These are phyloP conservation scores for Meriones psammophilus DNA, from an alignment of 2,797 vertebrate species.

Conservation along the genomic window DNA sequence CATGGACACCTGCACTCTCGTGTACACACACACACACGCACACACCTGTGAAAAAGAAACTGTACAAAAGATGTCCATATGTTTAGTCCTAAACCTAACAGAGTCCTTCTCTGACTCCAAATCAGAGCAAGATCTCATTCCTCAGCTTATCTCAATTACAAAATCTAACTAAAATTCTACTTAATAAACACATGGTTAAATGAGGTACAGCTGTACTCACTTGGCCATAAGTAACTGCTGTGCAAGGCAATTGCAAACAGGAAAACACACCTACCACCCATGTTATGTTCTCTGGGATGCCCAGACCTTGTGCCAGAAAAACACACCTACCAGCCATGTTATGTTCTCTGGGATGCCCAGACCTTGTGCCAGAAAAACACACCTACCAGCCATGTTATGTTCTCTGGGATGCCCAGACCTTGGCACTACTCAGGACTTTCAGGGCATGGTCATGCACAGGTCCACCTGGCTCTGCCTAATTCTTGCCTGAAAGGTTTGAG, in stretches of 20 bases:
- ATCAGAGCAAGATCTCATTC: conserved; percentile 48
- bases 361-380: neutral
- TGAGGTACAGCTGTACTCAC: conserved; percentile 52
- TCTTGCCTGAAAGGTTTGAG: conserved; percentile 19
- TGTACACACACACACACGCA: neutral
- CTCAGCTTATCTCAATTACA: conserved; percentile 67
- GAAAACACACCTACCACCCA: neutral
- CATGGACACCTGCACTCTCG: neutral
- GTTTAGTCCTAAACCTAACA: neutral
- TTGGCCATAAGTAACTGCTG: conserved; percentile 19
- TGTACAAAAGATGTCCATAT: neutral
- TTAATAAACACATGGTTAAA: conserved; percentile 46
- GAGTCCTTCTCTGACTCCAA: conserved; percentile 43
- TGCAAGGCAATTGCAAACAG: conserved; percentile 30
- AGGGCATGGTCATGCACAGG: neutral
- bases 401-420: neutral
- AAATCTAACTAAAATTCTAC: conserved; percentile 47
- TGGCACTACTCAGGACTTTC: neutral
- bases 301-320: neutral
- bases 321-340: neutral
- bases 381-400: neutral
- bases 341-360: neutral
- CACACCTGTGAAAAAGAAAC: neutral
- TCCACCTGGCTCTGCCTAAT: neutral
- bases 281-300: neutral